Base-by-base conservation (phyloP, 1,140 invertebrate species). In the Psilanteris sp. region DNA sequence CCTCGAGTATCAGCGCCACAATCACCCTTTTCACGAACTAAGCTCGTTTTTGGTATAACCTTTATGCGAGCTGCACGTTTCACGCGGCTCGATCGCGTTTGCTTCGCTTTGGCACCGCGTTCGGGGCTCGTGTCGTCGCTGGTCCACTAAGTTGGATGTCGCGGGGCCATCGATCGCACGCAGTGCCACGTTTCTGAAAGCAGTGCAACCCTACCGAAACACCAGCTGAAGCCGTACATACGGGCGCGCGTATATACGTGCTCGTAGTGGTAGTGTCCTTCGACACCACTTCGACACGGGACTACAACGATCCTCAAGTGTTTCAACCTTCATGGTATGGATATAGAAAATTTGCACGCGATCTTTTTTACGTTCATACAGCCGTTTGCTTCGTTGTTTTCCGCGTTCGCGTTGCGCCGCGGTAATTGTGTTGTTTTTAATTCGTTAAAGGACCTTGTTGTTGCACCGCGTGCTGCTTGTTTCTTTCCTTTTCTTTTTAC, bases 31-130 rank as follows among this genome's bases (percentile, higher is more conserved):
- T 43, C 73, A 31, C 48, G 73, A 70, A 76, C 73, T 76, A 76
- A 76, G 15, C 50, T 29, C 73, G 71, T 64, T 70, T 70, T 64
- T 70, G 31, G 73, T 50, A 70, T 76, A 76, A 70, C 73, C 73
- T 70, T 76, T 76, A 68, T 59, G 52, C 48, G 72, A 55, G 72
- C 32, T 62, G 48, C 71, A 67, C 55, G 71, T 67, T 67, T 39
- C 37, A 48, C 71, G 71, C 71, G 71, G 62, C 62, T 24, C 48
- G 36, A 43, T 36, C 64, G 50, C 26, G 29, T 24, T 57, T 50
- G 9, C 27, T 34, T 34, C 0, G 26, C 22, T 48, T 55, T 57
- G 39, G 8, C 36, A 50, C 18, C 50, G 57, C 41, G 9, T 1
- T 52, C 20, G 6, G 61, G 34, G 48, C 26, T 18, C 29, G 70